phyloP scores from a whole-genome alignment of 1,140 invertebrate genomes.

The Aphidius ervi region DNA sequence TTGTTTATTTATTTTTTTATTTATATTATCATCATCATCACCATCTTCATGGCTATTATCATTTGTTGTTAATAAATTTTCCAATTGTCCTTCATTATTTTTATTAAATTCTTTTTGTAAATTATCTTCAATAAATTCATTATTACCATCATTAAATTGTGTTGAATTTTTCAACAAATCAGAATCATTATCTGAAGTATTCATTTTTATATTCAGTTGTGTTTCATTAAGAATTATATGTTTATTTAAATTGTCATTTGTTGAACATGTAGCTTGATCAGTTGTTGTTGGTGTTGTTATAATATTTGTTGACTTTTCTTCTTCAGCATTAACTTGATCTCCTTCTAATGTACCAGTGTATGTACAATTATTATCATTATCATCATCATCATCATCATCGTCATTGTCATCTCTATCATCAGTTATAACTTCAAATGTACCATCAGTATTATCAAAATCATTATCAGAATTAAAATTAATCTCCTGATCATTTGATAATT shows the following conservation, averaged over 20 bases:
- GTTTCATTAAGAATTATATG: too few relatives aligned
- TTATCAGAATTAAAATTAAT: constrained; percentile 31
- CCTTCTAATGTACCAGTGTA: background rate
- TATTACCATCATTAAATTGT: background rate
- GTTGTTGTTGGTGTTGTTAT: too few relatives aligned
- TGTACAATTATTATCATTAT: background rate
- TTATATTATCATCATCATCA: too few relatives aligned
- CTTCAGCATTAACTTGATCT: background rate
- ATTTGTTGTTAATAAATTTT: too few relatives aligned
- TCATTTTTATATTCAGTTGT: too few relatives aligned
- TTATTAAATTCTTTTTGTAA: constrained; percentile 4
- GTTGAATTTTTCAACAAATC: too few relatives aligned
- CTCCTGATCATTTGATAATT: constrained; percentile 37
- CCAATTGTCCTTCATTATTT: background rate
- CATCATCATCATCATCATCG: constrained; percentile 21
- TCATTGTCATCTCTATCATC: constrained; percentile 5
- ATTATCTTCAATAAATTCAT: constrained; percentile 21
- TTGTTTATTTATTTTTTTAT: too few relatives aligned
- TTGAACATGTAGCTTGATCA: too few relatives aligned
- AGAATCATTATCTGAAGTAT: too few relatives aligned
- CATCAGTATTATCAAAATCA: constrained; percentile 29
- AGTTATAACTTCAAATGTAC: constrained; percentile 22
- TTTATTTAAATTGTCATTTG: too few relatives aligned
- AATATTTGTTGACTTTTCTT: too few relatives aligned
- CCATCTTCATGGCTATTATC: too few relatives aligned